A percentile compares a stretch with the other conserved stretches of the same genome.
phyloP scores from a whole-genome alignment of 2,888 invertebrate species.

The Epinotia ramella region DNA sequence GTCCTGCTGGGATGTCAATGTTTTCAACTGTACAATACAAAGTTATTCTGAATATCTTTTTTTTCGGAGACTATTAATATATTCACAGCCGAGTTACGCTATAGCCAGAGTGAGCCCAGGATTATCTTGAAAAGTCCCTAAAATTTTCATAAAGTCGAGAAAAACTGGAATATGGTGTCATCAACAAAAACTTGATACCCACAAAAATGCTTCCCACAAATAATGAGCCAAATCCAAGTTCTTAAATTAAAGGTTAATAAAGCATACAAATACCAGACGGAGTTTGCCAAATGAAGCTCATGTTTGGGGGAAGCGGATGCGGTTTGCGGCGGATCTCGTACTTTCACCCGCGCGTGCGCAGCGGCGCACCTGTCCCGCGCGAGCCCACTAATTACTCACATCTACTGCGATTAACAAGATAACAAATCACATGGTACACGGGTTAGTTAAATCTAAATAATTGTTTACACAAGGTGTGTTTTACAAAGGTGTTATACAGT shows the following conservation, averaged over 20 bases:
- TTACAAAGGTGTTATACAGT: background rate
- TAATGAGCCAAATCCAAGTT: conserved; percentile 15
- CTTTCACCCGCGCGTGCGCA: conserved; percentile 72
- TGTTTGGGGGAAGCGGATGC: conserved; percentile 70
- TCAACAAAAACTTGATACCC: background rate
- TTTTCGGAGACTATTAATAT: no score
- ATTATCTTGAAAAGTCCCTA: background rate
- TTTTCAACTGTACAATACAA: background rate
- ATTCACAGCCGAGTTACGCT: no score
- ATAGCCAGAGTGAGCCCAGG: no score
- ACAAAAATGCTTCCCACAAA: background rate
- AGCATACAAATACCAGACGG: conserved; percentile 9
- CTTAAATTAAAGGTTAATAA: conserved; percentile 3
- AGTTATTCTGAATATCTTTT: background rate
- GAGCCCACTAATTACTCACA: conserved; percentile 33
- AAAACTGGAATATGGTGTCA: background rate
- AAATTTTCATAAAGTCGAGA: background rate
- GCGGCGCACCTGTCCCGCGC: conserved; percentile 60
- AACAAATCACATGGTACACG: conserved; percentile 5
- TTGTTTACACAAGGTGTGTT: background rate
- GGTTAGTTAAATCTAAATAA: conserved; percentile 18
- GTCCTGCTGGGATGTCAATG: no score
- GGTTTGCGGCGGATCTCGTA: conserved; percentile 57
- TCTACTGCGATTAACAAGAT: conserved; percentile 21
- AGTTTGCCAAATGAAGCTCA: conserved; percentile 30